Evolutionary conservation across 2,113 vertebrate genomes (phyloP).

Genomic region (Cavia aperea): DNA sequence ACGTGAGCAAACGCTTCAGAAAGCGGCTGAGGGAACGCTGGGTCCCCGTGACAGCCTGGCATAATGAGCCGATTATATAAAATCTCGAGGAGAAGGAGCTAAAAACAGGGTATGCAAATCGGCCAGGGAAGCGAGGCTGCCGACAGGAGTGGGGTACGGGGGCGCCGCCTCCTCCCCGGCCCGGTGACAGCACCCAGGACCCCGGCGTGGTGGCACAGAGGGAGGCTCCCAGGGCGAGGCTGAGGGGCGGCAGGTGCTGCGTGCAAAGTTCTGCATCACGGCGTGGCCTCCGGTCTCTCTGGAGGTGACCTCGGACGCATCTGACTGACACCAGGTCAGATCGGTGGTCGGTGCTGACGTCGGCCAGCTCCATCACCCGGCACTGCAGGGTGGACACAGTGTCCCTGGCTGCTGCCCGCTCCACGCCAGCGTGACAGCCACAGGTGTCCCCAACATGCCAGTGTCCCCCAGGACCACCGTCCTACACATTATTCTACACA

Average conservation of each 20-base stretch:
- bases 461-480: background rate
- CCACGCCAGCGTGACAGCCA: background rate
- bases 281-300: background rate
- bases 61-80: slow-evolving; percentile 59
- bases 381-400: background rate
- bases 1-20: background rate
- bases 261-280: background rate
- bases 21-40: slow-evolving; percentile 41
- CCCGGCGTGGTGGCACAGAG: fast-evolving
- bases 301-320: background rate
- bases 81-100: slow-evolving; percentile 42
- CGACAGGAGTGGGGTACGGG: background rate
- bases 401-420: background rate
- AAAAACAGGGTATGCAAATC: slow-evolving; percentile 56
- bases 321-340: background rate
- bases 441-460: background rate
- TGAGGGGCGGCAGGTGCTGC: fast-evolving
- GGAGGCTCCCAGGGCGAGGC: background rate
- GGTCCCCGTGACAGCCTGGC: slow-evolving; percentile 49
- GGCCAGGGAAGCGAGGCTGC: background rate
- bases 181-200: too few species aligned
- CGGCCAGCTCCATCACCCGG: background rate
- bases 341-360: background rate
- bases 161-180: background rate
- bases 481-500: background rate